These are phyloP conservation scores for Palaemon carinicauda DNA, from an alignment of 1,140 invertebrate genomes.

Conservation along the genomic window DNA sequence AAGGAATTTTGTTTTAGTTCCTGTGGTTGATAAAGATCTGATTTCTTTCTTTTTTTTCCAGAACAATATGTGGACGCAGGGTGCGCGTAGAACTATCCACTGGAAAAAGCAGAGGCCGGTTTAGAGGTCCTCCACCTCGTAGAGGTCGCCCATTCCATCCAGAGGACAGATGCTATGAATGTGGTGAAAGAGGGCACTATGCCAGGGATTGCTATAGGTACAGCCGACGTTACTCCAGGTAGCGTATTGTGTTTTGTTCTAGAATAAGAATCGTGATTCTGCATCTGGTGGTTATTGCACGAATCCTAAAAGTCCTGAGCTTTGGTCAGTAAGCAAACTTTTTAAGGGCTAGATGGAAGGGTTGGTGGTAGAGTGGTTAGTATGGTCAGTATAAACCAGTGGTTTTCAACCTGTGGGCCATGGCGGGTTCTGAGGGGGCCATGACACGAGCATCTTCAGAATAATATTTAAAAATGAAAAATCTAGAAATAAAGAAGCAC, in stretches of 20 bases:
- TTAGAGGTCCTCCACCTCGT: slow-evolving; percentile 47
- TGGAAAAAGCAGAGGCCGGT: slow-evolving; percentile 51
- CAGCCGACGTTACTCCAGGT: slow-evolving; percentile 42
- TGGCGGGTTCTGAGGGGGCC: too few relatives aligned
- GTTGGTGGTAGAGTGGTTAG: too few relatives aligned
- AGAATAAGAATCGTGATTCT: background rate
- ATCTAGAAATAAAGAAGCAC: too few relatives aligned
- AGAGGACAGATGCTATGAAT: slow-evolving; percentile 74
- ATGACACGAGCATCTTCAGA: too few relatives aligned
- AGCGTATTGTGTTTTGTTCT: background rate
- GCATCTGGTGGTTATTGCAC: slow-evolving; percentile 45
- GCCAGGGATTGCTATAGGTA: slow-evolving; percentile 72
- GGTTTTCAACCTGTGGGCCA: too few relatives aligned
- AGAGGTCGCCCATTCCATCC: slow-evolving; percentile 68
- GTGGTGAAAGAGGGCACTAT: slow-evolving; percentile 73
- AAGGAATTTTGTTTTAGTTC: too few relatives aligned
- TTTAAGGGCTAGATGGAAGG: background rate
- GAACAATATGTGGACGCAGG: slow-evolving; percentile 58
- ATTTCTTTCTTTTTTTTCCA: background rate
- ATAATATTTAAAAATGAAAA: too few relatives aligned
- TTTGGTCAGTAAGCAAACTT: slow-evolving; percentile 43
- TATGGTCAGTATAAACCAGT: too few relatives aligned
- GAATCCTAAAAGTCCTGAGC: slow-evolving; percentile 38
- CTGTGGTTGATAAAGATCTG: too few relatives aligned
- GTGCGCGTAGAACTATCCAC: slow-evolving; percentile 59